Conservation (phyloP, 2,113 vertebrate species). For the Pterocles orientalis region DNA sequence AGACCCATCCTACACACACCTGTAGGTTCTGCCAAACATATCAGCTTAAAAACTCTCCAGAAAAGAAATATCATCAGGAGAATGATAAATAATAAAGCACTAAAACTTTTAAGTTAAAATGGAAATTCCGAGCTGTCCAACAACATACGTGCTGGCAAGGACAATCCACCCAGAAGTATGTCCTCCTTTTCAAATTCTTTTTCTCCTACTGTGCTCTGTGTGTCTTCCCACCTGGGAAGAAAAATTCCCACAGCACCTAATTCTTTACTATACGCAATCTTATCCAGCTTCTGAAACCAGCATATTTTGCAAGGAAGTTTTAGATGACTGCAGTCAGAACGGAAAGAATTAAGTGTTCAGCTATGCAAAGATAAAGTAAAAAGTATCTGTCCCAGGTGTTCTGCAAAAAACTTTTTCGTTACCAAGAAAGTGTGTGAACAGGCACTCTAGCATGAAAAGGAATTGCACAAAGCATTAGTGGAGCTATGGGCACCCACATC, state of each 20-base stretch:
- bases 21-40: background rate
- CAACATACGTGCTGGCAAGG: background rate
- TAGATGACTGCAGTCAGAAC: background rate
- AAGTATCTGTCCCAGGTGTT: background rate
- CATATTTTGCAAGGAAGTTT: background rate
- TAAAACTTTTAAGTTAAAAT: background rate
- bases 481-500: background rate
- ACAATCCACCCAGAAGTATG: background rate
- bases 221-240: background rate
- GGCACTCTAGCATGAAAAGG: background rate
- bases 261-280: background rate
- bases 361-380: background rate
- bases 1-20: background rate
- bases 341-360: background rate
- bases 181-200: background rate
- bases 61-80: background rate
- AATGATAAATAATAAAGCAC: background rate
- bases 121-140: background rate
- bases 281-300: background rate
- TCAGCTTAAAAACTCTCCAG: background rate
- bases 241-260: background rate
- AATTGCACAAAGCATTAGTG: background rate
- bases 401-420: background rate
- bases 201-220: background rate
- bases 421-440: background rate